These are phyloP conservation scores for Corythoichthys haematopterus DNA, from an alignment of 2,113 vertebrate species.

Conservation along the genomic window DNA sequence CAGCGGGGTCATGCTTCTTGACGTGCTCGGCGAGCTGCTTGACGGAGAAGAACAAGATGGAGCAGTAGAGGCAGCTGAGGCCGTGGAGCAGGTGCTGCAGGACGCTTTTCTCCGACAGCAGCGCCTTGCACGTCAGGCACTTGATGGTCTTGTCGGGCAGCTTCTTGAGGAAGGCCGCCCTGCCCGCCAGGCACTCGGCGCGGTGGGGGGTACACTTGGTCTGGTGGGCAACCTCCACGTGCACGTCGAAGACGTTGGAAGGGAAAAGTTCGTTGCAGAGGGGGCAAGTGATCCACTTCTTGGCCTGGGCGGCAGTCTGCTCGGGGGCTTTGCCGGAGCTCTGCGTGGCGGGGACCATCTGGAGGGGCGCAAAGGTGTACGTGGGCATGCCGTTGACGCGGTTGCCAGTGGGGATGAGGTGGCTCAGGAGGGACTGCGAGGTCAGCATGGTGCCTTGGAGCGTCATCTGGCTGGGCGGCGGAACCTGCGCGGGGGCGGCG, in stretches of 20 bases:
- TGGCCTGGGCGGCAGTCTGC: slow-evolving; percentile 75
- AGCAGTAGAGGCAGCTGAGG: slow-evolving; percentile 87
- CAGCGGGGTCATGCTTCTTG: slow-evolving; percentile 78
- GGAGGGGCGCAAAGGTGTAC: slow-evolving; percentile 86
- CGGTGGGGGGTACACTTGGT: slow-evolving; percentile 47
- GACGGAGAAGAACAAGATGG: slow-evolving; percentile 84
- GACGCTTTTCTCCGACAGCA: slow-evolving; percentile 83
- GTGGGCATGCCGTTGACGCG: slow-evolving; percentile 92
- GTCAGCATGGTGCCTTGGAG: slow-evolving; percentile 80
- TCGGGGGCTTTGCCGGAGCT: slow-evolving; percentile 63
- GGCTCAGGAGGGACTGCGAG: slow-evolving; percentile 81
- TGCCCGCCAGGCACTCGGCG: slow-evolving; percentile 77
- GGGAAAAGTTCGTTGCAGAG: slow-evolving; percentile 95
- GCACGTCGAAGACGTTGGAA: slow-evolving; percentile 87
- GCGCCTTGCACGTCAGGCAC: slow-evolving; percentile 82
- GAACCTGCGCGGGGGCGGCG: slow-evolving; percentile 40
- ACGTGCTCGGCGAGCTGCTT: slow-evolving; percentile 82
- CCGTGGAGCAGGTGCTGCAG: slow-evolving; percentile 90
- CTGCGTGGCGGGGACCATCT: slow-evolving; percentile 77
- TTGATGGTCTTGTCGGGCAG: slow-evolving; percentile 86
- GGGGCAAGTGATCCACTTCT: slow-evolving; percentile 94
- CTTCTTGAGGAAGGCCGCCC: slow-evolving; percentile 83
- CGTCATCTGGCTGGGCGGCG: slow-evolving; percentile 38
- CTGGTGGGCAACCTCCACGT: slow-evolving; percentile 86
- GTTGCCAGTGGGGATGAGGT: slow-evolving; percentile 89